phyloP scores from a whole-genome alignment of 2,888 invertebrate genomes.

The Pandemis heparana region DNA sequence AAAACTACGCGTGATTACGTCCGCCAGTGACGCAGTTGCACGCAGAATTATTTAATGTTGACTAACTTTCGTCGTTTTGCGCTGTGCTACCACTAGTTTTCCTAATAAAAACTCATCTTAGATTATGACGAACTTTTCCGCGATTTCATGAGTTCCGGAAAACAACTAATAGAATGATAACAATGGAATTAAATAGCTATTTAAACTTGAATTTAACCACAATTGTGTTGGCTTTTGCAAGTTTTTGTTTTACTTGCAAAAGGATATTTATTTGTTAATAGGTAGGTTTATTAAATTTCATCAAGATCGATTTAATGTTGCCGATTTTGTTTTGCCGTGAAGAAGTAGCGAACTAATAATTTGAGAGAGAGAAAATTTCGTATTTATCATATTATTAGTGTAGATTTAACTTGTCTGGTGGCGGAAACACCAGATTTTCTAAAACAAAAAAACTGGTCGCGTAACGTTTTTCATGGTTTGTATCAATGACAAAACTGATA shows the following conservation, averaged over 20 bases:
- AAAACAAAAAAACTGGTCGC: not conserved
- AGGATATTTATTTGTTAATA: no score
- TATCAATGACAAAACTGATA: slow-evolving; percentile 22
- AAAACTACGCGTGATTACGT: slow-evolving; percentile 14
- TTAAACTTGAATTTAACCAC: no score
- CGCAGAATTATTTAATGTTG: slow-evolving; percentile 23
- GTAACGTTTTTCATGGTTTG: not conserved
- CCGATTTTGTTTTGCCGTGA: no score
- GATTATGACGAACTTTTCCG: slow-evolving; percentile 1
- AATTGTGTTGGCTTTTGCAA: no score
- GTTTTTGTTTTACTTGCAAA: no score
- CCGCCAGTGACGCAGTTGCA: slow-evolving; percentile 10
- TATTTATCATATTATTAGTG: not conserved
- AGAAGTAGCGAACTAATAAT: no score
- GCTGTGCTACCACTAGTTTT: not conserved
- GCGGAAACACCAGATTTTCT: not conserved
- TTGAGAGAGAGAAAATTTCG: not conserved
- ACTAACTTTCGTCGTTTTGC: not conserved
- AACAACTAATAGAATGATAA: slow-evolving; percentile 6
- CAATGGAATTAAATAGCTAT: not conserved
- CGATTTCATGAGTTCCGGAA: not conserved
- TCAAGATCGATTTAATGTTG: no score
- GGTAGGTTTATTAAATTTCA: no score
- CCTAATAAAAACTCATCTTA: not conserved
- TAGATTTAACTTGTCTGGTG: not conserved